Conservation (phyloP, 2,113 vertebrate species). For the Catharus fuscescens region DNA sequence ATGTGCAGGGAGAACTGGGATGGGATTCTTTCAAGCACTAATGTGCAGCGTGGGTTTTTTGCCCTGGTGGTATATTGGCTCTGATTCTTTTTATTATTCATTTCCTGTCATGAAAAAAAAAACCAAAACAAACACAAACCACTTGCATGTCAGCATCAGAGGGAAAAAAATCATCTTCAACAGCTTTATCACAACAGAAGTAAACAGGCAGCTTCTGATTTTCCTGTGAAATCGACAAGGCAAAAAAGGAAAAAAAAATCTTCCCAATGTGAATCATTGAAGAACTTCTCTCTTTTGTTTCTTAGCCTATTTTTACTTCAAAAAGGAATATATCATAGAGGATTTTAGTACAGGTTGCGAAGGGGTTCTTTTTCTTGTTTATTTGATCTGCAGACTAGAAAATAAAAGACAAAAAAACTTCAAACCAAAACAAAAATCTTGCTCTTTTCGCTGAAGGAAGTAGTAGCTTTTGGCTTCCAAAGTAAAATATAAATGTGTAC, state of each 20-base stretch:
- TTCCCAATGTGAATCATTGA: neutral
- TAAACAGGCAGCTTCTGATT: constrained; percentile 27
- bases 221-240: neutral
- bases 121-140: neutral
- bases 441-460: neutral
- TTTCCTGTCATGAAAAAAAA: neutral
- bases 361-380: neutral
- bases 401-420: neutral
- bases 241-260: neutral
- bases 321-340: neutral
- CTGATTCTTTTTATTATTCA: constrained; percentile 5
- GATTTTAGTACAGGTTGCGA: neutral
- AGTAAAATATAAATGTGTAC: neutral
- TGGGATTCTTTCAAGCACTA: constrained; percentile 18
- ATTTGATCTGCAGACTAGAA: neutral
- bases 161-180: neutral
- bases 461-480: neutral
- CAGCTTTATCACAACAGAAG: constrained; percentile 22
- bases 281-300: neutral
- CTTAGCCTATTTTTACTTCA: constrained; percentile 34
- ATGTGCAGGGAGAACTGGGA: neutral
- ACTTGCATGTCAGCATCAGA: neutral
- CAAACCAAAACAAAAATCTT: neutral
- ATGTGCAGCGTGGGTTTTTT: neutral
- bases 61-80: neutral